Base-by-base conservation (phyloP, 2,113 vertebrate species). In the Onychostruthus taczanowskii region DNA sequence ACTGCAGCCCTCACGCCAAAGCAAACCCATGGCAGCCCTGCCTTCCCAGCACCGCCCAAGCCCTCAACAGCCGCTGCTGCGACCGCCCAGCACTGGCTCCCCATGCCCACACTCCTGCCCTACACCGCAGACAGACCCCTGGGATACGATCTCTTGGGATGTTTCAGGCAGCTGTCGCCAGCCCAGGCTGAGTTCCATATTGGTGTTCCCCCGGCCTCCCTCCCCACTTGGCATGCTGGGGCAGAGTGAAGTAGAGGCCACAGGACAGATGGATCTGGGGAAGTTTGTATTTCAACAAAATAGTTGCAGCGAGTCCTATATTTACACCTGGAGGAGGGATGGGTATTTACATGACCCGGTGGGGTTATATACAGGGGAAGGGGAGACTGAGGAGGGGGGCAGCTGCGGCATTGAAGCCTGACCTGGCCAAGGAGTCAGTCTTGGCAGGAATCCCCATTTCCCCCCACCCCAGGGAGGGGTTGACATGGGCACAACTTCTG, bases 251-350 rank as follows among this genome's bases (percentile, higher is more conserved):
- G 87, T 97, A 98, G 95, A 93, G 95, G 89, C 97, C 81, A 15
- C 5, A 49, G 69, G 23, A 84, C 23, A 2, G 23, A 53, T 5
- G 52, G 26, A 13, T 90, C 87, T 66, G 95, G 91, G 94, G 87
- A 93, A 86, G 67, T 94, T 95, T 99, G 98, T 99, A 98, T 98
- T 97, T 98, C 97, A 98, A 98, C 98, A 98, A 99, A 98, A 98
- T 98, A 98, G 98, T 98, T 97, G 98, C 98, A 98, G 96, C 95
- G 55, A 98, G 98, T 98, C 98, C 98, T 98, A 98, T 98, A 98
- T 99, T 97, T 99, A 98, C 98, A 97, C 78, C 93, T 55, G 83
- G 78, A 66, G 72, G 27, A 8, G 18, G 10, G 2, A 31, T 44
- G 37, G 78, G 62, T 94, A 91, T 95, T 96, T 96, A 96, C 95